Conservation (phyloP, 1,140 invertebrate species). For the Nebria ingens region DNA sequence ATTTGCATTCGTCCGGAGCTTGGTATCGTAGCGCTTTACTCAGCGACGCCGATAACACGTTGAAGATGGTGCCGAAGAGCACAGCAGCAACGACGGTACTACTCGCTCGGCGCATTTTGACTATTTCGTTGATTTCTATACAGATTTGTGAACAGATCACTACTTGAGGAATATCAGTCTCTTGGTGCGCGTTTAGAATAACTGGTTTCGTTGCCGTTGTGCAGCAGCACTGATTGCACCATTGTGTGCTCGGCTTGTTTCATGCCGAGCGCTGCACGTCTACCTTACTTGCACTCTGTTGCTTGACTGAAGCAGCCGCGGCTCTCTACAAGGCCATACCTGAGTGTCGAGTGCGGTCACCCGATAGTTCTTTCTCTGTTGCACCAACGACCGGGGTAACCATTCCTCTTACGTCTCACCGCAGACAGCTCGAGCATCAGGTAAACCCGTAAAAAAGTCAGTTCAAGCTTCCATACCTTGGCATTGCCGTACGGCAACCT, state of each 20-base stretch:
- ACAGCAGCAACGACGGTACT: constrained; percentile 38
- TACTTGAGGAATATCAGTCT: not conserved
- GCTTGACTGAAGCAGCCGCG: constrained; percentile 24
- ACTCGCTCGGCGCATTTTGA: not conserved
- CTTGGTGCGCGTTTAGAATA: not conserved
- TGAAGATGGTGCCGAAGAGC: constrained; percentile 53
- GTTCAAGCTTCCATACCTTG: constrained; percentile 16
- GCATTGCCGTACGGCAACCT: constrained; percentile 13
- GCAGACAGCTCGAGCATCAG: constrained; percentile 3
- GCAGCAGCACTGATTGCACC: constrained; percentile 20
- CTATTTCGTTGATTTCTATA: not conserved
- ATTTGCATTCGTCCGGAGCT: constrained; percentile 76
- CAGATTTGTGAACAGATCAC: not conserved
- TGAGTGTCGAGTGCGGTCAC: constrained; percentile 6
- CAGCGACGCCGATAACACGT: constrained; percentile 54
- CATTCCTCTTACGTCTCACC: constrained; percentile 13
- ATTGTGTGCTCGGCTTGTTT: constrained; percentile 25
- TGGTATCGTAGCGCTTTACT: constrained; percentile 64
- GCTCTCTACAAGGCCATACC: constrained; percentile 27
- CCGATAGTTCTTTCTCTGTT: constrained; percentile 7
- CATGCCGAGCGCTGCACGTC: constrained; percentile 22
- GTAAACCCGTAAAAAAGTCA: constrained; percentile 7
- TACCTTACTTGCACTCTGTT: constrained; percentile 22
- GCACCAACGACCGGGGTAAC: constrained; percentile 15
- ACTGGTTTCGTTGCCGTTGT: not conserved